These are phyloP conservation scores for Caprella mutica DNA, from an alignment of 2,888 invertebrate genomes.

Conservation along the genomic window DNA sequence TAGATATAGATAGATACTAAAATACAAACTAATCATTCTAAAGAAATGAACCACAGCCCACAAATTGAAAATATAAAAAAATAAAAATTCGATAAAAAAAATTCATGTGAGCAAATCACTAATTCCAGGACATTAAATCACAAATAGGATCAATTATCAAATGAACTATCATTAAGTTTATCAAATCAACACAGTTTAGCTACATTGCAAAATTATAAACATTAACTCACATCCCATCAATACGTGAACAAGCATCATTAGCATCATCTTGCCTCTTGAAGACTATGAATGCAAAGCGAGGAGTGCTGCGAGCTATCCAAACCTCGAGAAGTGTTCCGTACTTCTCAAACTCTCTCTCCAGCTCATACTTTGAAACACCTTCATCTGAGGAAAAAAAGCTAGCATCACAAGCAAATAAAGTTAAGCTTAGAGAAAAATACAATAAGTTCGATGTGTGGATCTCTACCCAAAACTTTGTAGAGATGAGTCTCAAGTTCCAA, in stretches of 20 bases:
- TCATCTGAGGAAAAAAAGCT: slow-evolving; percentile 43
- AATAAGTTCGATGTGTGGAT: not conserved
- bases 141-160: too few species aligned
- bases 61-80: not conserved
- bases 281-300: slow-evolving; percentile 52
- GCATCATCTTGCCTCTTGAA: slow-evolving; percentile 48
- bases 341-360: slow-evolving; percentile 47
- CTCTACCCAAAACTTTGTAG: not conserved
- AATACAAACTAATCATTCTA: not conserved
- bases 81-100: not conserved
- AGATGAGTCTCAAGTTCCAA: not conserved
- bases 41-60: not conserved
- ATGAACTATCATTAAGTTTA: too few species aligned
- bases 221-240: slow-evolving; percentile 45
- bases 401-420: not conserved
- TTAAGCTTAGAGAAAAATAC: slow-evolving; percentile 5
- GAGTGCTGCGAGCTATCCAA: slow-evolving; percentile 50
- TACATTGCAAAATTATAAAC: too few species aligned
- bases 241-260: slow-evolving; percentile 43
- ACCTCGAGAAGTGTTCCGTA: slow-evolving; percentile 48
- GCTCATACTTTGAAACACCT: slow-evolving; percentile 45
- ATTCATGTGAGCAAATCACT: too few species aligned
- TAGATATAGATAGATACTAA: not conserved
- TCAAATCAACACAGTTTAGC: too few species aligned
- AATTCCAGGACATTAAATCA: too few species aligned